Evolutionary conservation across 2,888 invertebrate species (phyloP), one percentile per base, ranked within the genome.

Genomic region (Atethmia centrago): DNA sequence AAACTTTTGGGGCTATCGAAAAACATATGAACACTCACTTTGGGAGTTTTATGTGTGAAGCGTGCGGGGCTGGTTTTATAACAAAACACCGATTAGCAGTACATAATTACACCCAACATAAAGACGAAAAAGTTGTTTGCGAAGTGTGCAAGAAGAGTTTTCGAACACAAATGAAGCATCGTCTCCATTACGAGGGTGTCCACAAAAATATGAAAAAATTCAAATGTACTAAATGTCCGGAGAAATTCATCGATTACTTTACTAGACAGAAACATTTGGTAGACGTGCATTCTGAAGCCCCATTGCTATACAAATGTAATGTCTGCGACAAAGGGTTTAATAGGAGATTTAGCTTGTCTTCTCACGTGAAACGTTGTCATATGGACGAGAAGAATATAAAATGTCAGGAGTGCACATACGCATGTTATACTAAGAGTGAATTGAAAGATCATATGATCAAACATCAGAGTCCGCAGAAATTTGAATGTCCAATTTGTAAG

Each of bases 401-500:
- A 21, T 89, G 89, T n/a, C 71, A 42, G 0, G 47, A 53, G 0
- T 80, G 80, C 25, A 0, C 45, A 1, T 80, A 42, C 31, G 16
- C 8, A 3, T 82, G 74, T 51, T 63, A 28, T 21, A 83, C 53
- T 0, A 74, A 67, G 0, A 61, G 62, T 0, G 70, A 84, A 16
- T 71, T 93, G 21, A 89, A 87, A 19, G 82, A 88, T 0, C 93
- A 93, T 45, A 90, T 90, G 88, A 79, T 91, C 0, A 91, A 89
- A 55, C 93, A 94, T 68, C 88, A 88, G 0, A 92, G 89, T 0
- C 88, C 88, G 3, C 88, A 90, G 72, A 88, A 84, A 0, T 91
- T 89, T 45, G 89, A 91, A 47, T 97, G 97, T 83, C 83, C 88
- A 0, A 88, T 95, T 0, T 97, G 97, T 75, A 90, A 92, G 19